These are phyloP conservation scores for Malthinus flaveolus DNA, from an alignment of 2,888 invertebrate genomes.

Conservation along the genomic window DNA sequence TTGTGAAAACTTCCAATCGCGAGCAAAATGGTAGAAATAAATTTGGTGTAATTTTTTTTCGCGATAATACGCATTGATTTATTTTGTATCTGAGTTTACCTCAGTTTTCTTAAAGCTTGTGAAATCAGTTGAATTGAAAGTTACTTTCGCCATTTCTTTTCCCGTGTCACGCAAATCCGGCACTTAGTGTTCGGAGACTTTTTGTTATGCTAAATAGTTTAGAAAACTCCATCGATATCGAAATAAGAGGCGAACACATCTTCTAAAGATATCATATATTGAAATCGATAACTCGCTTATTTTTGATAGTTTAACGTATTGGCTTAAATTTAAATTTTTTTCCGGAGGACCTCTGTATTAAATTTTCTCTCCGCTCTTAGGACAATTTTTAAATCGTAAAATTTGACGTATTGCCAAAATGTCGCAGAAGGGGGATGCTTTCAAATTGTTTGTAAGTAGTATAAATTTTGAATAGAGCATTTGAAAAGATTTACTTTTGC, in stretches of 20 bases:
- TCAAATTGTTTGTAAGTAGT: slow-evolving; percentile 6
- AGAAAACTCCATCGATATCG: slow-evolving; percentile 19
- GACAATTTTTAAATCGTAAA: too few relatives aligned
- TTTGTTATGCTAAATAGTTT: slow-evolving; percentile 24
- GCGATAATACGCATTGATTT: slow-evolving; percentile 2
- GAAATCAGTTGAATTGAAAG: slow-evolving; percentile 17
- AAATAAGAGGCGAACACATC: slow-evolving; percentile 2
- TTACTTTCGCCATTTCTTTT: slow-evolving; percentile 18
- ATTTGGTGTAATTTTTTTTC: background rate
- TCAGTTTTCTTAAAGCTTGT: slow-evolving; percentile 1
- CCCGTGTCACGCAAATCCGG: slow-evolving; percentile 21
- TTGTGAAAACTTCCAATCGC: too few relatives aligned
- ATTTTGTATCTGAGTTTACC: slow-evolving; percentile 1
- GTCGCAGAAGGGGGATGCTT: background rate
- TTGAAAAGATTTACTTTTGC: slow-evolving; percentile 37
- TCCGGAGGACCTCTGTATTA: too few relatives aligned
- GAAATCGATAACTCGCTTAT: background rate
- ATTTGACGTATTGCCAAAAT: background rate
- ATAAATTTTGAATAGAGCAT: slow-evolving; percentile 10
- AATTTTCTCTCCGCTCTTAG: too few relatives aligned
- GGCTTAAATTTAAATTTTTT: too few relatives aligned
- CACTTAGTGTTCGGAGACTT: slow-evolving; percentile 21
- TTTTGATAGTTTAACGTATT: background rate
- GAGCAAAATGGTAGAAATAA: too few relatives aligned
- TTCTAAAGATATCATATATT: background rate